Evolutionary conservation across 2,113 vertebrate species (phyloP).

Genomic region (Trinectes maculatus): DNA sequence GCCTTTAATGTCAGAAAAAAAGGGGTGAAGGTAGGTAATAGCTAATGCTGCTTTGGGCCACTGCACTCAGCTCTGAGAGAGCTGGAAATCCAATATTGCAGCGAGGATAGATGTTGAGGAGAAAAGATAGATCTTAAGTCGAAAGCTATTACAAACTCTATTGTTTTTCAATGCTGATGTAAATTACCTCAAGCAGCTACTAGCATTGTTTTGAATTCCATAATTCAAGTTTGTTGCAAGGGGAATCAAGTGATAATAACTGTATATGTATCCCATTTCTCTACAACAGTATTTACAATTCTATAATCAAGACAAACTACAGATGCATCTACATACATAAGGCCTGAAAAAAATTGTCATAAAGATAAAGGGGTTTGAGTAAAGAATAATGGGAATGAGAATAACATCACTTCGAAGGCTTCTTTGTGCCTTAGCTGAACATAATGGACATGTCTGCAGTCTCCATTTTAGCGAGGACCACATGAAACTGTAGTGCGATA

Average conservation of each 20-base stretch:
- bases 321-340: slow-evolving; percentile 7
- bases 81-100: slow-evolving; percentile 55
- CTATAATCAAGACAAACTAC: slow-evolving; percentile 34
- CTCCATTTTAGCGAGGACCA: not conserved
- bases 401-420: not conserved
- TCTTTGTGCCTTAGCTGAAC: slow-evolving; percentile 16
- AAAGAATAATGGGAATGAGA: not conserved
- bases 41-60: slow-evolving; percentile 38
- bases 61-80: slow-evolving; percentile 19
- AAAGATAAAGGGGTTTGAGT: not conserved
- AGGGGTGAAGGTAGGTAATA: slow-evolving; percentile 16
- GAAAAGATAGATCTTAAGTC: slow-evolving; percentile 57
- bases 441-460: slow-evolving; percentile 3
- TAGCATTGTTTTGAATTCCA: slow-evolving; percentile 50
- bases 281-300: slow-evolving; percentile 24
- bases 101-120: slow-evolving; percentile 45
- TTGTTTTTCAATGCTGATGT: slow-evolving; percentile 60
- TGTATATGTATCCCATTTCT: slow-evolving; percentile 12
- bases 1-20: slow-evolving; percentile 56
- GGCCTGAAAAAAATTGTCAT: slow-evolving; percentile 3
- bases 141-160: slow-evolving; percentile 61
- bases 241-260: slow-evolving; percentile 44
- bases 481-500: slow-evolving; percentile 17
- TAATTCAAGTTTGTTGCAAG: slow-evolving; percentile 55
- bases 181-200: slow-evolving; percentile 58